Base-by-base conservation (phyloP, 2,888 invertebrate genomes). In the Plagiodera versicolora region DNA sequence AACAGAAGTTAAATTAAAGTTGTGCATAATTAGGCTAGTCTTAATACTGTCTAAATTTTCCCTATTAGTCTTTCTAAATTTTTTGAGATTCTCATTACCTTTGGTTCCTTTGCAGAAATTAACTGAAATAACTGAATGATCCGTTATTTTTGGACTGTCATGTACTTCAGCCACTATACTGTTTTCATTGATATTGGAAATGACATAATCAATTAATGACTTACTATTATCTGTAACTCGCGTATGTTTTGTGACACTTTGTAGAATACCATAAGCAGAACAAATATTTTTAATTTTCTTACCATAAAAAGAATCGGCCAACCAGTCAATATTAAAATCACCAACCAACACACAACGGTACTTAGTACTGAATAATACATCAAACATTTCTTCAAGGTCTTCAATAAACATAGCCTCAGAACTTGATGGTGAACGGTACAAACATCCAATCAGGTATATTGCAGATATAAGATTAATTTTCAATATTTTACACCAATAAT, bases 1-100 rank as follows among this genome's bases (percentile, higher is more conserved):
- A 52, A 52, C 35, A 39, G 52, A 16, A 8, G 32, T 35, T 35
- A 35, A 39, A 52, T 52, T 52, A 17, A 16, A 52, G 52, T 52
- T 35, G 18, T 32, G n/a, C 39, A 24, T 24, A 3, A 35, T 52
- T 17, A 52, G 39, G 20, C 39, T 52, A 17, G 35, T 52, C 18
- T 52, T 52, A 32, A 39, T 35, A 46, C 8, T 46, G 46, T 24
- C 24, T 24, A 24, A 24, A 6, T 24, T 24, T 24, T 24, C 24
- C 3, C 6, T 24, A 24, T 24, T 24, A 8, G 10, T 51, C 30
- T 51, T 24, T 28, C 16, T 30, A 51, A 24, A 51, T 51, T 30
- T 11, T 14, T 17, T 39, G 9, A 39, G 10, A 8, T 39, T 39
- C 10, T 39, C 39, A 2, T 39, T 39, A 8, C 3, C 24, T 5